These are phyloP conservation scores for Clarias fuscus DNA, from an alignment of 2,797 vertebrate genomes.

Conservation along the genomic window DNA sequence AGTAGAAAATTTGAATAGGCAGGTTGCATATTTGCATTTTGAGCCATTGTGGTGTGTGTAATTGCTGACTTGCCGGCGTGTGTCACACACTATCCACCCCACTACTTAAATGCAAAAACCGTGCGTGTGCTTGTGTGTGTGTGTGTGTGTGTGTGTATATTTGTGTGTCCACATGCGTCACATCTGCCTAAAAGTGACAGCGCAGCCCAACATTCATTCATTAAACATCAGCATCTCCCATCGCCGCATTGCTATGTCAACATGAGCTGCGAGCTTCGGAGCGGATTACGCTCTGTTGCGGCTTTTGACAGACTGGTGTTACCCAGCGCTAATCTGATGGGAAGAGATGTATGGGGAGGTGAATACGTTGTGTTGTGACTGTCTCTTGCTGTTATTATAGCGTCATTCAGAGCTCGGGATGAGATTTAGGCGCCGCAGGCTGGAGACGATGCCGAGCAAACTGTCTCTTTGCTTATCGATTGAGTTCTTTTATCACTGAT, in stretches of 20 bases:
- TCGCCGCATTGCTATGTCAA: slow-evolving; percentile 65
- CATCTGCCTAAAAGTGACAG: slow-evolving; percentile 88
- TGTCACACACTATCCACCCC: slow-evolving; percentile 56
- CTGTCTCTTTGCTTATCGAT: slow-evolving; percentile 36
- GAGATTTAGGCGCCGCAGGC: slow-evolving; percentile 34
- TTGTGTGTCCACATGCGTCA: slow-evolving; percentile 43
- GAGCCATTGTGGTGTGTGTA: slow-evolving; percentile 57
- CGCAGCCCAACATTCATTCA: slow-evolving; percentile 89
- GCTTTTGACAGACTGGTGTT: slow-evolving; percentile 73
- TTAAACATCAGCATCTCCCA: slow-evolving; percentile 81
- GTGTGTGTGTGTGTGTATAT: slow-evolving; percentile 65
- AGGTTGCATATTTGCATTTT: slow-evolving; percentile 30
- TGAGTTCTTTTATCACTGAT: slow-evolving; percentile 31
- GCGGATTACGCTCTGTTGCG: slow-evolving; percentile 72
- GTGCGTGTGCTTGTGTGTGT: slow-evolving; percentile 57
- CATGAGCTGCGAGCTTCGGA: slow-evolving; percentile 65
- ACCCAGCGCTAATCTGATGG: slow-evolving; percentile 72
- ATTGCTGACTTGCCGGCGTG: slow-evolving; percentile 19
- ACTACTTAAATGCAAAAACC: slow-evolving; percentile 74
- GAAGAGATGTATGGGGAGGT: slow-evolving; percentile 67
- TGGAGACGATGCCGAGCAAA: slow-evolving; percentile 19
- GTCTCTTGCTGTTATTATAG: slow-evolving; percentile 66
- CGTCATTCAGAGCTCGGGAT: slow-evolving; percentile 55
- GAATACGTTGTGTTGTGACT: slow-evolving; percentile 62
- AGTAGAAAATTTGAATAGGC: slow-evolving; percentile 35